Conservation (phyloP, 2,113 vertebrate species). For the Upupa epops region DNA sequence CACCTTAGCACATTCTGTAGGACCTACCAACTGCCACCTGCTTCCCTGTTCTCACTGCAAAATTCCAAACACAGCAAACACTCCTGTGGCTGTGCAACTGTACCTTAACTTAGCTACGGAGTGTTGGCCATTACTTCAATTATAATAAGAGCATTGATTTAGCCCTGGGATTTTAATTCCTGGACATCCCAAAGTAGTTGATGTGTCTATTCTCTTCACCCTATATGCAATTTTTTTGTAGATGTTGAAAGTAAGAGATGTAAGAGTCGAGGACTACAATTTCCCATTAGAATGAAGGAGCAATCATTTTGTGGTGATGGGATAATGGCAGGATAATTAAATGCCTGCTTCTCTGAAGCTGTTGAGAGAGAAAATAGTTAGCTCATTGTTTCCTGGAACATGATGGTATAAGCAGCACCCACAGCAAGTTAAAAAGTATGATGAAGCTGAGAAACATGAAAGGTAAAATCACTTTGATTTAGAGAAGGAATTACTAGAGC, state of each 20-base stretch:
- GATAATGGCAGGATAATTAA: conserved; percentile 34
- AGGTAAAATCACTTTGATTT: not conserved
- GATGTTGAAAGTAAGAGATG: not conserved
- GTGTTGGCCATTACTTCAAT: not conserved
- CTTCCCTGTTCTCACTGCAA: not conserved
- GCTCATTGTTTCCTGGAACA: not conserved
- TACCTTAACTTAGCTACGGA: not conserved
- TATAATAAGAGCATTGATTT: not conserved
- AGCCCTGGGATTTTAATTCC: not conserved
- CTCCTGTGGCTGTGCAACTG: not conserved
- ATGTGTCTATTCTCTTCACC: not conserved
- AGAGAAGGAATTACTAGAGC: not conserved
- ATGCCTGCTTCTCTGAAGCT: conserved; percentile 2
- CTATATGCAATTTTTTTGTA: not conserved
- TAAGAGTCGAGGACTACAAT: not conserved
- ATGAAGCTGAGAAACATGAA: not conserved
- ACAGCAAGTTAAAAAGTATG: not conserved
- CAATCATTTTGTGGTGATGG: not conserved
- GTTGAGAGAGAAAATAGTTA: not conserved
- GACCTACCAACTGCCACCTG: not conserved
- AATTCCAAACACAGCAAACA: not conserved
- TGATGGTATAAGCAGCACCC: not conserved
- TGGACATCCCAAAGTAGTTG: not conserved
- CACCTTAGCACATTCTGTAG: not conserved
- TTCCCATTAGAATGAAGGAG: not conserved